phyloP scores from a whole-genome alignment of 2,888 invertebrate genomes.

The Myathropa florea region DNA sequence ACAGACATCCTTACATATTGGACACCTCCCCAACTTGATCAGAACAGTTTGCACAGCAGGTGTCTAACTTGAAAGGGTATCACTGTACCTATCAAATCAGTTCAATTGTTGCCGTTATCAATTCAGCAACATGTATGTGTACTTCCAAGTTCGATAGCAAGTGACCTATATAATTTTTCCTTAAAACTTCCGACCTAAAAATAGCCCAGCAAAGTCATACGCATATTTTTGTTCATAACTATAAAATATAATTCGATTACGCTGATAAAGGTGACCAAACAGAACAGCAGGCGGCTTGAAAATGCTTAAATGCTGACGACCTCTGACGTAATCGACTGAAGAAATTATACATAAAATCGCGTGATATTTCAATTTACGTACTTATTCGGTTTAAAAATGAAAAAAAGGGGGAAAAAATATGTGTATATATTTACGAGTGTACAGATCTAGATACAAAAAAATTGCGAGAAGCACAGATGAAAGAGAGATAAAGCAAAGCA shows the following conservation, averaged over 20 bases:
- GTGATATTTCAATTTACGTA: slow-evolving; percentile 36
- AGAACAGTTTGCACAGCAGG: no score
- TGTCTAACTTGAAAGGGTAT: no score
- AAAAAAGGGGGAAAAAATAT: not conserved
- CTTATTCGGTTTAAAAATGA: not conserved
- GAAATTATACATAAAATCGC: slow-evolving; percentile 15
- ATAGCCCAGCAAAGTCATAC: not conserved
- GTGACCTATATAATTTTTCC: not conserved
- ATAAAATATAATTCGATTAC: not conserved
- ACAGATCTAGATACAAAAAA: not conserved
- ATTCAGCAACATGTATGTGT: not conserved
- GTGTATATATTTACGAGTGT: not conserved
- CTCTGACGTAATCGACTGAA: slow-evolving; percentile 7
- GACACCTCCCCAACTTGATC: no score
- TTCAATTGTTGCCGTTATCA: not conserved
- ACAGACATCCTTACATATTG: no score
- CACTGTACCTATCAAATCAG: not conserved
- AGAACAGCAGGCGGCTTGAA: not conserved
- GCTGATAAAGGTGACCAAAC: not conserved
- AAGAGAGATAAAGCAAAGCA: not conserved
- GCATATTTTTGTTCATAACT: not conserved
- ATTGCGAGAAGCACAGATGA: not conserved
- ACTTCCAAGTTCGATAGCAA: not conserved
- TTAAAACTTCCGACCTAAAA: not conserved
- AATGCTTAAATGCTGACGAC: slow-evolving; percentile 17